Evolutionary conservation across 2,797 vertebrate genomes (phyloP), one percentile per base, ranked within the genome.

Genomic region (Tadarida brasiliensis): DNA sequence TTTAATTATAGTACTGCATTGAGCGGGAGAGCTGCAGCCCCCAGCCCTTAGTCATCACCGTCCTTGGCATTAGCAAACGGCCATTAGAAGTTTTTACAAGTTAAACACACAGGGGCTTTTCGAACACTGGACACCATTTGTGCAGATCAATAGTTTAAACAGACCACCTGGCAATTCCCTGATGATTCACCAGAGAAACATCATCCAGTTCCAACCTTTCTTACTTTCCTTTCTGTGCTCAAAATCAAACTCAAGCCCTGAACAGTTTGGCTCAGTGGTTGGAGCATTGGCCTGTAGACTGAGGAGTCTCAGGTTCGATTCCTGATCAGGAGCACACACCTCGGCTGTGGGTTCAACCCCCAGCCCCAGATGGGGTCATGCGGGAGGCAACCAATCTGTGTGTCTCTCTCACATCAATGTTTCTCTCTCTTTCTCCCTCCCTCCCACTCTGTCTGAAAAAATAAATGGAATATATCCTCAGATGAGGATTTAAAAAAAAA

Each of bases 111-210:
- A 90, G 22, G 6, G 0, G 0, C 39, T 59, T 92, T 92, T 22
- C 19, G 56, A 56, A 15, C 3, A 0, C 4, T 9, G 2, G 26
- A 33, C 4, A n/a, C 26, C 11, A 9, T 14, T 11, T 77, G 51
- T 92, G 57, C 65, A 94, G 76, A 83, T 68, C 63, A 77, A 67
- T 12, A 89, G 17, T 76, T 94, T 33, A 95, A 28, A 28, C 15
- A 92, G 35, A 76, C 6, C 44, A n/a, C 12, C 11, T 33, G 47
- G 44, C 3, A 19, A 61, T 90, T 93, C 84, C 56, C 44, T 51
- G 22, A 49, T 73, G 51, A 90, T 49, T 93, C 1, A n/a, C 9
- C 26, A 28, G 5, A 87, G 17, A 47, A 92, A 68, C 1, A 83
- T 33, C 73, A 54, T 19, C 33, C 24, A 84, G 10, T 73, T 91